Percentiles rank a stretch among this genome's conserved stretches.
phyloP scores from a whole-genome alignment of 2,113 vertebrate genomes.

The Struthio camelus region DNA sequence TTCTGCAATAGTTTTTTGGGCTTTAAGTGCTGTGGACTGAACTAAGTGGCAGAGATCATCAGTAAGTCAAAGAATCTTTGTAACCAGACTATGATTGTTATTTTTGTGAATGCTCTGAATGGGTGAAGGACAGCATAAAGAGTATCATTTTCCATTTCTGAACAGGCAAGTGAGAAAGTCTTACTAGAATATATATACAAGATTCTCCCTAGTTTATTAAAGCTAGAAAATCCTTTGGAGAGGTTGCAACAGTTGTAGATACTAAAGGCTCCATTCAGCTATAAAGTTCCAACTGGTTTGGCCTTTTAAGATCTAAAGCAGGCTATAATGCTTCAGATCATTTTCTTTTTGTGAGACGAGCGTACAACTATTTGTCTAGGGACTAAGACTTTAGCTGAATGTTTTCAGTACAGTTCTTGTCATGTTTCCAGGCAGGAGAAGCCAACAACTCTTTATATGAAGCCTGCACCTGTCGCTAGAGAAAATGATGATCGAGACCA shows the following conservation, averaged over 20 bases:
- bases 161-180: background rate
- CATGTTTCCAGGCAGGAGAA: background rate
- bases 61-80: background rate
- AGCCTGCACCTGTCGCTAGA: background rate
- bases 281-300: background rate
- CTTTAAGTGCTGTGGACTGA: background rate
- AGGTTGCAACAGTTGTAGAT: background rate
- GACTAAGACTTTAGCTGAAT: background rate
- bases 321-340: background rate
- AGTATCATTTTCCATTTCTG: background rate
- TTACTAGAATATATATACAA: background rate
- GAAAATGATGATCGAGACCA: background rate
- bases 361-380: background rate
- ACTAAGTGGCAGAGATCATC: background rate
- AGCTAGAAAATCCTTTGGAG: background rate
- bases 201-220: background rate
- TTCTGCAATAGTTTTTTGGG: background rate
- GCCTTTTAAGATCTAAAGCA: background rate
- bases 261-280: background rate
- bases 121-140: background rate
- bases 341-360: background rate
- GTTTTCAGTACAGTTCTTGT: background rate
- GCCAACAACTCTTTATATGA: background rate
- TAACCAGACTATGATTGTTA: background rate
- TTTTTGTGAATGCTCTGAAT: background rate